Base-by-base conservation (phyloP, 2,888 invertebrate species). In the Gisinianus flammeolus region DNA sequence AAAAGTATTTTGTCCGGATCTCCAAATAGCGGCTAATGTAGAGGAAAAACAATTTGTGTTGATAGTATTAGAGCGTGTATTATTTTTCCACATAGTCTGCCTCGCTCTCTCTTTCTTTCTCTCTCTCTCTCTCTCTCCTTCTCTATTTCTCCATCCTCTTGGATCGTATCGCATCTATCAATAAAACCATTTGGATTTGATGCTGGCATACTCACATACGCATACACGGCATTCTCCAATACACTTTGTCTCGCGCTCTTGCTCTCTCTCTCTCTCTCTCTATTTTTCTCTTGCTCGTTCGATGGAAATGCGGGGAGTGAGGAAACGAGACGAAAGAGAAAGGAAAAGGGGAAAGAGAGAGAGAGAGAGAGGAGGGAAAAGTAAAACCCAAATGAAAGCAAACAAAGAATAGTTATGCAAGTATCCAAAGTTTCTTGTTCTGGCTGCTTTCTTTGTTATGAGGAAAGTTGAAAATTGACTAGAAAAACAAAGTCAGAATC, bases 21-120 rank as follows among this genome's bases (percentile, higher is more conserved):
- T 44, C 16, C 16, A 44, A 4, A 1, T 4, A 19, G 19, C 12
- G 44, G 44, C 44, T 44, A 44, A 35, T 8, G 67, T 8, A 30
- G 30, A 67, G 35, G 35, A 30, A 67, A 67, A 67, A 67, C 67
- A 33, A 67, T 28, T 30, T 69, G 68, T 69, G 68, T 69, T 69
- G 68, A 69, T 62, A 62, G 26, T 69, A 66, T 69, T 44, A 44
- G 44, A 69, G 16, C 22, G 67, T n/a, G 33, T 22, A 44, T 33
- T 66, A 22, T 30, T 26, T 28, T 30, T 66, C 66, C 30, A 66
- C 31, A 16, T 16, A 31, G n/a, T 30, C 31, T 26, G 31, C 31
- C 4, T 19, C 4, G 19, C n/a, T 8, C 54, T n/a, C 54, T 54
- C 44, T n/a, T 54, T 54, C 54, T 54, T n/a, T 62, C 3, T 26